Conservation (phyloP, 2,888 invertebrate genomes). For the Drosophila monieri region DNA sequence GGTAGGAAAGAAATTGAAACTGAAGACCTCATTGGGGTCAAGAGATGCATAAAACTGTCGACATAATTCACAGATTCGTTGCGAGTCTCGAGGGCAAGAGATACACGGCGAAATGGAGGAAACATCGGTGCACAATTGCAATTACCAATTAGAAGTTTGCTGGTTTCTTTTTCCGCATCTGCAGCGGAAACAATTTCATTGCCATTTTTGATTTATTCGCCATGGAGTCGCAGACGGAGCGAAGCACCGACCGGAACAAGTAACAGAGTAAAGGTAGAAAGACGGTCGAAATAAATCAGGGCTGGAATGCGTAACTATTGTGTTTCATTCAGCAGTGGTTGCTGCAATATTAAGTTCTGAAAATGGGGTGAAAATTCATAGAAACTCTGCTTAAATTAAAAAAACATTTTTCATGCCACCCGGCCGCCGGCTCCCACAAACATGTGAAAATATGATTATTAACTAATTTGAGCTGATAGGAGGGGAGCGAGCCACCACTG, state of each 20-base stretch:
- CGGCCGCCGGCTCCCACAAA: constrained; percentile 12
- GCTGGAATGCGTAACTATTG: constrained; percentile 42
- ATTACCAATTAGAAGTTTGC: constrained; percentile 76
- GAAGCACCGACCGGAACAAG: constrained; percentile 3
- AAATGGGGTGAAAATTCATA: not conserved
- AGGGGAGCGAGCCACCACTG: not conserved
- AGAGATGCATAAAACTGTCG: constrained; percentile 64
- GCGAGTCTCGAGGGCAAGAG: constrained; percentile 2
- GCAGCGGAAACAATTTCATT: constrained; percentile 64
- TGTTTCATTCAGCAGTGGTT: constrained; percentile 11
- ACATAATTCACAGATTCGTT: constrained; percentile 62
- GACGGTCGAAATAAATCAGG: constrained; percentile 54
- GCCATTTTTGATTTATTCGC: constrained; percentile 67
- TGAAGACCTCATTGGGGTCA: constrained; percentile 51
- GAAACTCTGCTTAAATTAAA: not conserved
- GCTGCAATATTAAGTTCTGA: constrained; percentile 13
- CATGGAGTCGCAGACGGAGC: constrained; percentile 27
- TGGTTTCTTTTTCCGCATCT: constrained; percentile 31
- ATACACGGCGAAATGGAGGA: not conserved
- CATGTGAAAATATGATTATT: constrained; percentile 65
- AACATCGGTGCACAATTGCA: constrained; percentile 48
- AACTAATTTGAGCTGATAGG: constrained; percentile 56
- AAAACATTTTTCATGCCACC: constrained; percentile 22
- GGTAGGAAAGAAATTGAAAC: not conserved
- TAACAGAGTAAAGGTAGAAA: not conserved